Evolutionary conservation across 2,888 invertebrate genomes (phyloP).

Genomic region (Carabus problematicus): DNA sequence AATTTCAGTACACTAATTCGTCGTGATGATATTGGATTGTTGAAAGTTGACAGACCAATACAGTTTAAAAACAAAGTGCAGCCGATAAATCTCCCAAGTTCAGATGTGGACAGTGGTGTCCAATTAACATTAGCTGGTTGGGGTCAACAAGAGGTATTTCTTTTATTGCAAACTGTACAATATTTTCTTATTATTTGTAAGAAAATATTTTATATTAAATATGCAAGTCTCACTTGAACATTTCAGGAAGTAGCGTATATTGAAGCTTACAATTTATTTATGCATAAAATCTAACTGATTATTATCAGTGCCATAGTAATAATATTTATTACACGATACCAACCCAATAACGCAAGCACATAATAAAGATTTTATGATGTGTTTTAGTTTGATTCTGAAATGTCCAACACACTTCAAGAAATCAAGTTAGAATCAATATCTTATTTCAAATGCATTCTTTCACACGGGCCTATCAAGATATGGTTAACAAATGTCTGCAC

Average conservation of each 20-base stretch:
- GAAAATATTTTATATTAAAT: too few species aligned
- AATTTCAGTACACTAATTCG: conserved; percentile 40
- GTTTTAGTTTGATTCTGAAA: background rate
- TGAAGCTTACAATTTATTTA: too few species aligned
- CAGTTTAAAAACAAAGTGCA: conserved; percentile 44
- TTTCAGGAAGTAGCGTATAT: too few species aligned
- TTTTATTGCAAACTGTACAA: conserved; percentile 26
- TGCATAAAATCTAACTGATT: too few species aligned
- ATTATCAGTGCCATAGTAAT: too few species aligned
- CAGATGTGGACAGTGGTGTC: conserved; percentile 28
- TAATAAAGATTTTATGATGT: background rate
- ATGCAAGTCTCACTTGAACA: too few species aligned
- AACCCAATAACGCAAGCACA: too few species aligned
- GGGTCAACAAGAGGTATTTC: conserved; percentile 31
- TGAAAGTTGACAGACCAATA: conserved; percentile 44
- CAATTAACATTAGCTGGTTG: conserved; percentile 42
- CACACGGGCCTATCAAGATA: background rate
- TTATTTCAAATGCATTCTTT: conserved; percentile 10
- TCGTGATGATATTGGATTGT: conserved; percentile 46
- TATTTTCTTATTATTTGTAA: conserved; percentile 30
- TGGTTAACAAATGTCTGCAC: conserved; percentile 35
- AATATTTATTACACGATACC: too few species aligned
- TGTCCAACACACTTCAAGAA: conserved; percentile 2
- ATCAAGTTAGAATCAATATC: conserved; percentile 2
- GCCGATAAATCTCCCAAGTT: conserved; percentile 33